These are phyloP conservation scores for Cantharis lateralis DNA, from an alignment of 2,888 invertebrate species.

Conservation along the genomic window DNA sequence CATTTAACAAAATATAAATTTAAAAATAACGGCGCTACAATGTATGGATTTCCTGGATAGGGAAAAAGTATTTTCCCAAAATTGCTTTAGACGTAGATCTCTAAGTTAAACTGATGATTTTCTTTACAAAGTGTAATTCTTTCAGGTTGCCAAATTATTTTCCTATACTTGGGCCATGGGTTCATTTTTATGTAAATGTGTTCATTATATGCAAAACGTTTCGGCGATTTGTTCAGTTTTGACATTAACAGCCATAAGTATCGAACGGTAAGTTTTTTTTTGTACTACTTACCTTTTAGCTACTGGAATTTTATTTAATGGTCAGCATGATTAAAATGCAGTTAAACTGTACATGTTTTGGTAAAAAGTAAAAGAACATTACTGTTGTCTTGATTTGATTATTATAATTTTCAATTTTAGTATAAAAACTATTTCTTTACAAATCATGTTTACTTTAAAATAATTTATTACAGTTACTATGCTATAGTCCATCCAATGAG, in stretches of 20 bases:
- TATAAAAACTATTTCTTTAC: not conserved
- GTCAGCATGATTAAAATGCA: not conserved
- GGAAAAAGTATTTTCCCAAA: not conserved
- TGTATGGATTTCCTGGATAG: not conserved
- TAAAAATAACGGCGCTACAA: not conserved
- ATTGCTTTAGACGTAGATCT: not conserved
- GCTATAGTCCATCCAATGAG: slow-evolving; percentile 73
- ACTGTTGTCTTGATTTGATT: not conserved
- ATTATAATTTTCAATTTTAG: not conserved
- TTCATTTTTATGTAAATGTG: slow-evolving; percentile 66
- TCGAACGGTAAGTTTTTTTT: slow-evolving; percentile 65
- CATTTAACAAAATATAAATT: no score
- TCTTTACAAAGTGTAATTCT: slow-evolving; percentile 29
- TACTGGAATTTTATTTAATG: not conserved
- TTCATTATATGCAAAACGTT: slow-evolving; percentile 73
- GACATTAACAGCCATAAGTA: slow-evolving; percentile 72
- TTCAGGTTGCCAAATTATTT: slow-evolving; percentile 68
- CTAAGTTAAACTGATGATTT: no score
- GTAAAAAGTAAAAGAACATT: not conserved
- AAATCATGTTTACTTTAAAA: not conserved
- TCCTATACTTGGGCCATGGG: slow-evolving; percentile 73
- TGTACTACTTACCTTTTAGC: not conserved
- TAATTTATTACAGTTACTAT: slow-evolving; percentile 62
- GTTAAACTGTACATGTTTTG: not conserved
- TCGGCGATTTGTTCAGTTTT: slow-evolving; percentile 74